Evolutionary conservation across 2,797 vertebrate species (phyloP).

Genomic region (Kryptopterus vitreolus): DNA sequence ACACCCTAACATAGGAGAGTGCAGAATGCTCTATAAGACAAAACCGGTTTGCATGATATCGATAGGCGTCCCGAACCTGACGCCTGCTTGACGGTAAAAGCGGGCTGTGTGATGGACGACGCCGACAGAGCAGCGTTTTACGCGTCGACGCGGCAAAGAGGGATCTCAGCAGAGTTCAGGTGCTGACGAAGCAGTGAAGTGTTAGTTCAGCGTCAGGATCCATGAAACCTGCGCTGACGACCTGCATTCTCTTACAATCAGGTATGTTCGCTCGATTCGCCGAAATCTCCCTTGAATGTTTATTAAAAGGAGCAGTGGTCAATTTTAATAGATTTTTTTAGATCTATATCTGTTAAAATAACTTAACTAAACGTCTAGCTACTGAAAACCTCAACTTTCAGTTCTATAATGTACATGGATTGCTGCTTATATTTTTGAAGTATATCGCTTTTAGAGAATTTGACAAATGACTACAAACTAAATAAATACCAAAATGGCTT

Average conservation of each 20-base stretch:
- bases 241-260: slow-evolving; percentile 34
- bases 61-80: not conserved
- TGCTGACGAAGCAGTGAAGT: slow-evolving; percentile 61
- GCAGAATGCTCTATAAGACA: slow-evolving; percentile 31
- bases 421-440: not conserved
- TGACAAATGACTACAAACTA: not conserved
- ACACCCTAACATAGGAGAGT: slow-evolving; percentile 36
- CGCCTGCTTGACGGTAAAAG: slow-evolving; percentile 27
- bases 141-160: slow-evolving; percentile 44
- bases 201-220: slow-evolving; percentile 47
- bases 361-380: not conserved
- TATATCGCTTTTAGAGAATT: not conserved
- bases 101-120: slow-evolving; percentile 28
- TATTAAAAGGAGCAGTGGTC: not conserved
- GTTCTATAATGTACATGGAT: not conserved
- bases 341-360: too few species aligned
- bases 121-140: slow-evolving; percentile 56
- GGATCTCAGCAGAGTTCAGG: slow-evolving; percentile 46
- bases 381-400: not conserved
- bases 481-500: too few species aligned
- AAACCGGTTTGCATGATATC: slow-evolving; percentile 45
- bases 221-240: slow-evolving; percentile 27
- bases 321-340: too few species aligned
- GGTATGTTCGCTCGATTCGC: slow-evolving; percentile 35
- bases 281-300: not conserved